Base-by-base conservation (phyloP, 2,797 vertebrate genomes). In the Muraenolepis orangiensis region DNA sequence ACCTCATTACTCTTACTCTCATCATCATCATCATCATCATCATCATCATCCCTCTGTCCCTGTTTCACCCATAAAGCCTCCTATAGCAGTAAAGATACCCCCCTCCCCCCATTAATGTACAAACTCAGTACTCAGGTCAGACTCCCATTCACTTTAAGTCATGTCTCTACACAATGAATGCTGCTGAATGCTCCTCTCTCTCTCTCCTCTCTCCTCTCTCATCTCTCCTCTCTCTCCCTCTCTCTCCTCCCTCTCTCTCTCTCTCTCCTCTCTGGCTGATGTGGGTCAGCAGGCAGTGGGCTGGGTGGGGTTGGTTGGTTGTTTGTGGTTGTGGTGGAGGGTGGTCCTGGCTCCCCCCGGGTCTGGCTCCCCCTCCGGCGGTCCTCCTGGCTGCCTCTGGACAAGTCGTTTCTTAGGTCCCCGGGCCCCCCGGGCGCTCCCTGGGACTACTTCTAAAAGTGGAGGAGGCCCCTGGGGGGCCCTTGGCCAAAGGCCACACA, bases 371-470 rank as follows among this genome's bases (percentile, higher is more conserved):
- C 75, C 32, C 85, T 74, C 82, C 77, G 90, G 90, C 85, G 84
- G 86, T 90, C 88, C 84, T 82, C 78, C 73, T 81, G 82, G 85
- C 88, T 87, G 85, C 89, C 89, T 93, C 90, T 90, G 90, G 88
- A 88, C 89, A 91, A 91, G 88, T 84, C 89, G 86, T 90, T 90
- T 74, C 81, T 91, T 82, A 89, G 88, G 88, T 87, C 91, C 89
- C 89, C 77, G 79, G 90, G 85, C 75, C 80, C 61, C 36, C 76
- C 74, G 84, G 81, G 80, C 74, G 76, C 87, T 85, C 85, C 1
- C 71, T 85, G 83, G 87, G 84, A 90, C 85, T 86, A 6, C 85
- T 79, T 89, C 84, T 88, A 82, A 92, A n/a, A 87, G 86, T 86
- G 80, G 85, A 90, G 85, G 80, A 71, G 82, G 86, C 87, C 87